Evolutionary conservation across 2,888 invertebrate species (phyloP), one percentile per base, ranked within the genome.

Genomic region (Allolobophora icterica): DNA sequence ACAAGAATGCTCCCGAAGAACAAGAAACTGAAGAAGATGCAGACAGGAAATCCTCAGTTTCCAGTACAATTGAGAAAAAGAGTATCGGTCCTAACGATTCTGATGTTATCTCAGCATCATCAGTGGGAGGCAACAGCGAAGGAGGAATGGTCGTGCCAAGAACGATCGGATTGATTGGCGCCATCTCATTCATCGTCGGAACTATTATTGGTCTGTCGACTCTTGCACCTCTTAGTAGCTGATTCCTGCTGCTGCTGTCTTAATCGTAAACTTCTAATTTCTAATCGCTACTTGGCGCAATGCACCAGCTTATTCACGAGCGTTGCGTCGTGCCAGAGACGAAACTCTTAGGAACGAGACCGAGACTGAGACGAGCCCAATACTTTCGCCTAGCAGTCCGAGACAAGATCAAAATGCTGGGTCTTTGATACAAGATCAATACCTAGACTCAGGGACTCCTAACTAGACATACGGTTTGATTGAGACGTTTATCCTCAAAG

Each of bases 161-260:
- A 52, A 90, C 91, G 24, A 90, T 92, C 40, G 91, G 92, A 38
- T 89, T 92, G 30, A n/a, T 84, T 19, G 90, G 91, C n/a, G 92
- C 89, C 33, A 45, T 92, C 15, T 90, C 91, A 1, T 91, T 92
- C 33, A 91, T 92, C 15, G 92, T 92, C 24, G 92, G 92, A 34
- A 91, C 91, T 40, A 92, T 92, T 21, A 90, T 92, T 17, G 92
- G 92, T 92, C 71, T 90, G 91, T 71, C n/a, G 1, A n/a, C 71
- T 34, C 38, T 1, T 24, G 8, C 19, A 34, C n/a, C 30, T 84
- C 35, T 84, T n/a, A 84, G 34, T 35, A 90, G 0, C 33, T 71
- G 19, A 30, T 24, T 24, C 0, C 13, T 24, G 30, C 21, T 34
- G 21, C 13, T 21, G 13, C 15, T 3, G 30, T 35, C 33, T 0